These are phyloP conservation scores for Leptodactylus fuscus DNA, from an alignment of 2,113 vertebrate genomes.

Conservation along the genomic window DNA sequence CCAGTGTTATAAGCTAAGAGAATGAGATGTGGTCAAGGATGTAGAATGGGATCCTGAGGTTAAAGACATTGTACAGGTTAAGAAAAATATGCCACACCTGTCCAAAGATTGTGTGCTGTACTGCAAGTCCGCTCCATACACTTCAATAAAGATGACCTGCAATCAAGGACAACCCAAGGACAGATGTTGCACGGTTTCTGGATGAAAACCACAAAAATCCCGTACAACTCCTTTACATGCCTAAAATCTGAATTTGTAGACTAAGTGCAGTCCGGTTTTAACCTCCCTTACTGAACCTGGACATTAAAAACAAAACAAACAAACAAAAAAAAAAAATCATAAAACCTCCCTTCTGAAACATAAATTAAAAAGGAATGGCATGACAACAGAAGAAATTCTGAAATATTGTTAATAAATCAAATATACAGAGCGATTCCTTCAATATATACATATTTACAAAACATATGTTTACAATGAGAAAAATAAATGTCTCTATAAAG, in stretches of 20 bases:
- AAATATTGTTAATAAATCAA: conserved; percentile 94
- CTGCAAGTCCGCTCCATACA: background rate
- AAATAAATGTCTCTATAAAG: conserved; percentile 70
- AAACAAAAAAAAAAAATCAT: conserved; percentile 68
- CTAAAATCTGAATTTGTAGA: background rate
- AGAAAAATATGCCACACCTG: too few relatives aligned
- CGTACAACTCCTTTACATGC: background rate
- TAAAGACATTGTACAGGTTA: too few relatives aligned
- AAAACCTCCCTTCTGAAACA: conserved; percentile 80
- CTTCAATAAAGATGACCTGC: background rate
- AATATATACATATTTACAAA: conserved; percentile 97
- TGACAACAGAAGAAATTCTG: conserved; percentile 76
- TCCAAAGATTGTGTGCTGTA: background rate
- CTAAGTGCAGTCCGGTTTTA: conserved; percentile 64
- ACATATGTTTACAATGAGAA: conserved; percentile 74
- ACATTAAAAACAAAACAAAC: conserved; percentile 68
- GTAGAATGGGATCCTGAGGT: background rate
- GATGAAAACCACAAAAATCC: background rate
- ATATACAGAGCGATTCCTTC: conserved; percentile 96
- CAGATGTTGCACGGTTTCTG: background rate
- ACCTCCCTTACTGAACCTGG: conserved; percentile 69
- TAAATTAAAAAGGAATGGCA: conserved; percentile 87
- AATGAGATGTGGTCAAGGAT: background rate
- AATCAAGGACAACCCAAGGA: background rate
- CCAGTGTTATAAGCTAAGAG: too few relatives aligned